Evolutionary conservation across 2,113 vertebrate genomes (phyloP).

Genomic region (Laticauda colubrina): DNA sequence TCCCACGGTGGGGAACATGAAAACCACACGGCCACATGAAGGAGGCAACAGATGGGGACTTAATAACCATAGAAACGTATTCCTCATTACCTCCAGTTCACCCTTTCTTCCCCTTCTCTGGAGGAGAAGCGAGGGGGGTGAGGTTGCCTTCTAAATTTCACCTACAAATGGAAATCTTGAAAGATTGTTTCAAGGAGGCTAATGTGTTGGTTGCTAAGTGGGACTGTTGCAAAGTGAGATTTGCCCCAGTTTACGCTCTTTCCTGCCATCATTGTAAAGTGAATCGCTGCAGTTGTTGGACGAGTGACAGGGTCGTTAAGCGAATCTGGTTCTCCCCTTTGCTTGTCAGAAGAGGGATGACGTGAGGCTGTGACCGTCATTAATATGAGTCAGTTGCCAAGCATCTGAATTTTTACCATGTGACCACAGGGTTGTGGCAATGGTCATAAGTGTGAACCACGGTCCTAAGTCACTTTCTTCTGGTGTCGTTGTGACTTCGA

Average conservation of each 20-base stretch:
- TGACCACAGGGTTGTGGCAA: not conserved
- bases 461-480: not conserved
- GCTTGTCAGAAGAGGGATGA: too few species aligned
- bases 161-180: not conserved
- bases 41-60: constrained; percentile 66
- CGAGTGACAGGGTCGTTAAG: not conserved
- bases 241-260: too few species aligned
- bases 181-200: too few species aligned
- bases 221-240: too few species aligned
- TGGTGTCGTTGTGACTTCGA: not conserved
- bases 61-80: constrained; percentile 62
- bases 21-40: constrained; percentile 66
- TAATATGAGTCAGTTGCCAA: not conserved
- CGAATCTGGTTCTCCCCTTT: too few species aligned
- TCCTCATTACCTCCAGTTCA: constrained; percentile 55
- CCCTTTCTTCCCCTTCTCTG: not conserved
- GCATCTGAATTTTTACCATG: not conserved
- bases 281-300: not conserved
- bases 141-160: not conserved
- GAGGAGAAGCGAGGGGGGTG: too few species aligned
- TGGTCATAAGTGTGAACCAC: not conserved
- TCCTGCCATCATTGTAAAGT: not conserved
- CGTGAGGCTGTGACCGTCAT: not conserved
- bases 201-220: not conserved
- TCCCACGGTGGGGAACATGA: constrained; percentile 67